These are phyloP conservation scores for Criorhina ranunculi DNA, from an alignment of 2,888 invertebrate species.

Conservation along the genomic window DNA sequence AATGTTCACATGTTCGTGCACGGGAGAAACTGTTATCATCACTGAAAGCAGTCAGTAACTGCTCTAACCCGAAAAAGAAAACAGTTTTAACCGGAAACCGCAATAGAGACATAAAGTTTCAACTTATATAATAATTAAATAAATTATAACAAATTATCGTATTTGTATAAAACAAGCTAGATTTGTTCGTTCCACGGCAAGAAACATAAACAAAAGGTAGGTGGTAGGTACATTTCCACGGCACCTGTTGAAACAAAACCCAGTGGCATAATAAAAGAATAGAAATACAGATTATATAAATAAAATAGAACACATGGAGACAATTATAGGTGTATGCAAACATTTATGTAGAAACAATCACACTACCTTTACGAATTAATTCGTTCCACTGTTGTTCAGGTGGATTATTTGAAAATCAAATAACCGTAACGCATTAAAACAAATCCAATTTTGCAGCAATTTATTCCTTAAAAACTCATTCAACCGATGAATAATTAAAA, in stretches of 20 bases:
- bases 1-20: background rate
- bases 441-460: constrained; percentile 22
- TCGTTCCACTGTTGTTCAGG: constrained; percentile 11
- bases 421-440: constrained; percentile 18
- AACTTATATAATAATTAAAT: constrained; percentile 20
- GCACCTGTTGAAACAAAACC: constrained; percentile 61
- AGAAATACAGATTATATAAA: constrained; percentile 20
- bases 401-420: no score
- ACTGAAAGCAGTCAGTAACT: no score
- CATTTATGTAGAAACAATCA: background rate
- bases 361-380: constrained; percentile 13
- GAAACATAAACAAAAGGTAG: constrained; percentile 20
- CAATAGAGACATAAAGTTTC: constrained; percentile 2
- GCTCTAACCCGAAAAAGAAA: background rate
- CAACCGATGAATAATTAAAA: constrained; percentile 24
- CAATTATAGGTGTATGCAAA: constrained; percentile 5
- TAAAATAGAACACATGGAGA: constrained; percentile 25
- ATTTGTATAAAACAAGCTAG: constrained; percentile 27
- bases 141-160: constrained; percentile 37
- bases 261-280: constrained; percentile 27
- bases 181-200: constrained; percentile 31
- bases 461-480: constrained; percentile 19
- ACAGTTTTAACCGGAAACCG: constrained; percentile 11
- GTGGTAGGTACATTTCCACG: background rate
- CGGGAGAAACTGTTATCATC: background rate